A percentile compares a stretch with the other conserved stretches of the same genome.
Evolutionary conservation across 2,797 vertebrate species (phyloP).

Genomic region (Lithobates pipiens): DNA sequence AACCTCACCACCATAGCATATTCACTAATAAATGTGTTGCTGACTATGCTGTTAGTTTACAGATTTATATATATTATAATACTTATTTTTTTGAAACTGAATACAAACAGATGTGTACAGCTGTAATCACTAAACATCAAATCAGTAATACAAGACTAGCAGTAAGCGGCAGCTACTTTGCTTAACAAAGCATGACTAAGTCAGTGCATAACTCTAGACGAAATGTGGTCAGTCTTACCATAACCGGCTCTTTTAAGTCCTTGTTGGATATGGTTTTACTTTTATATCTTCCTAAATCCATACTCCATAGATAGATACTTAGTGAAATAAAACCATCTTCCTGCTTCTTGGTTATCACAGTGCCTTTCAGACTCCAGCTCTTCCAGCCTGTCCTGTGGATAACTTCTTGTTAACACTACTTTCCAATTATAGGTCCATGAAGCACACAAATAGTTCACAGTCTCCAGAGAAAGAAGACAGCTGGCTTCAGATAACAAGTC

Average conservation of each 20-base stretch:
- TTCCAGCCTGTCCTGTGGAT: conserved; percentile 76
- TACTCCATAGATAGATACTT: conserved; percentile 65
- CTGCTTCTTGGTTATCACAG: conserved; percentile 70
- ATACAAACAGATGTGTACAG: background rate
- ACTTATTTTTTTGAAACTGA: background rate
- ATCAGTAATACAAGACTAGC: conserved; percentile 52
- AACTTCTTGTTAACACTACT: conserved; percentile 79
- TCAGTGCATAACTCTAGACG: conserved; percentile 37
- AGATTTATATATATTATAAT: background rate
- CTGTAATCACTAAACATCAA: conserved; percentile 47
- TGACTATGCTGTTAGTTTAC: background rate
- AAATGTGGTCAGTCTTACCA: conserved; percentile 79
- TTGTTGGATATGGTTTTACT: conserved; percentile 70
- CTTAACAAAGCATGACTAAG: conserved; percentile 21
- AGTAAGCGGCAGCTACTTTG: conserved; percentile 42
- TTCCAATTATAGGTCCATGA: conserved; percentile 94
- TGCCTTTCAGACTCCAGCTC: conserved; percentile 75
- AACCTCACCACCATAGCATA: background rate
- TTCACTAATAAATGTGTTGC: background rate
- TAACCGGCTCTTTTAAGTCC: conserved; percentile 71
- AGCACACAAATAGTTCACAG: conserved; percentile 87
- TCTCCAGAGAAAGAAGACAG: conserved; percentile 77
- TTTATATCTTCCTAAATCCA: conserved; percentile 73
- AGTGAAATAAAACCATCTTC: conserved; percentile 68
- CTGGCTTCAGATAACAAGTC: conserved; percentile 80